phyloP scores from a whole-genome alignment of 1,140 invertebrate genomes.

The Meteorus sp. region DNA sequence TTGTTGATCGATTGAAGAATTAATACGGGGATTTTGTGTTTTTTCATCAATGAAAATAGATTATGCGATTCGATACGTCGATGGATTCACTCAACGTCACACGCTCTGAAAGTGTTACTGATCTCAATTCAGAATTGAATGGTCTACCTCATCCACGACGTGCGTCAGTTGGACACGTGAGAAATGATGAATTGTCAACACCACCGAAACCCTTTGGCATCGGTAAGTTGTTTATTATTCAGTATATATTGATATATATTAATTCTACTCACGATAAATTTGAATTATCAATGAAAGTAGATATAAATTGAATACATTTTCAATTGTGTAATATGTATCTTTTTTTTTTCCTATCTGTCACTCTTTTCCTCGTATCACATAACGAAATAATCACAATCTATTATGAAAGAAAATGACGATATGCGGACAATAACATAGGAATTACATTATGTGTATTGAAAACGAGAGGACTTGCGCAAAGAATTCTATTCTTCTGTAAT shows the following conservation, averaged over 20 bases:
- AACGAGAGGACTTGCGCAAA: no score
- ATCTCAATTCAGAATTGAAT: slow-evolving; percentile 65
- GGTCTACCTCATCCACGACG: slow-evolving; percentile 44
- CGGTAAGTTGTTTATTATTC: slow-evolving; percentile 62
- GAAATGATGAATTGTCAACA: slow-evolving; percentile 60
- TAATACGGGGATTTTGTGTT: slow-evolving; percentile 6
- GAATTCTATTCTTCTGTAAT: no score
- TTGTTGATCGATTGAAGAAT: not conserved
- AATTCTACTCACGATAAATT: not conserved
- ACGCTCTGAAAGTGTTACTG: slow-evolving; percentile 80
- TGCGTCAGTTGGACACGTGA: slow-evolving; percentile 52
- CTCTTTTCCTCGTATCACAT: not conserved
- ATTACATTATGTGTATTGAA: no score
- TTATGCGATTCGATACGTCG: slow-evolving; percentile 77
- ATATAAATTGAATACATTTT: not conserved
- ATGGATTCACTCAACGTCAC: slow-evolving; percentile 74
- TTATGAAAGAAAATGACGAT: no score
- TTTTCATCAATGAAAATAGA: slow-evolving; percentile 53
- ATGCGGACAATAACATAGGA: no score
- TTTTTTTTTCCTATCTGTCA: not conserved
- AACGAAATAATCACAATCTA: no score
- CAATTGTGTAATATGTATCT: not conserved
- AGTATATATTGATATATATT: not conserved
- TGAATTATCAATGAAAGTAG: slow-evolving; percentile 1
- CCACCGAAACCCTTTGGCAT: slow-evolving; percentile 77